Evolutionary conservation across 2,113 vertebrate genomes (phyloP).

Genomic region (Lota lota): DNA sequence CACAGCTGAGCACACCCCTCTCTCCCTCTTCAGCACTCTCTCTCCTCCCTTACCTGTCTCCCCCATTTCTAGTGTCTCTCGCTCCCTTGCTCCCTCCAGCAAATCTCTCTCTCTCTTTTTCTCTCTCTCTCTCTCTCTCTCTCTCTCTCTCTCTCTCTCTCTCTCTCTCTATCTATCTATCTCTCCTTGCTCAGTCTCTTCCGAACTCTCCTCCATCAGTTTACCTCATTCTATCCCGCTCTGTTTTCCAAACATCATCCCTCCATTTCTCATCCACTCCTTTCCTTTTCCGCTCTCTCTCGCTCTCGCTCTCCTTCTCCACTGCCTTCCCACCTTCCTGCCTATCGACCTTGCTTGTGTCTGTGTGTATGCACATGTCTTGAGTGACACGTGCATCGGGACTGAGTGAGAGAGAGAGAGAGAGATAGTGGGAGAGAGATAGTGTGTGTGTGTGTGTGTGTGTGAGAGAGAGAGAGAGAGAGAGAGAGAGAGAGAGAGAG

Average conservation of each 20-base stretch:
- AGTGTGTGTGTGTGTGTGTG: no score
- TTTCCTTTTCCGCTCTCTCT: background rate
- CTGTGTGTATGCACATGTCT: background rate
- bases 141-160: background rate
- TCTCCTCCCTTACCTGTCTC: background rate
- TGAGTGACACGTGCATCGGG: background rate
- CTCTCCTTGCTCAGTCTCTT: conserved; percentile 14
- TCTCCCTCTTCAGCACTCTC: background rate
- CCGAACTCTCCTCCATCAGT: background rate
- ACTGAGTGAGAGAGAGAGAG: background rate
- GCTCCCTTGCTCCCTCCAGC: background rate
- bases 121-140: conserved; percentile 4
- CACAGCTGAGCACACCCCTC: conserved; percentile 38
- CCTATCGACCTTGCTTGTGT: background rate
- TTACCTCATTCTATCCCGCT: background rate
- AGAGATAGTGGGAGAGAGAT: background rate
- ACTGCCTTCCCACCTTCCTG: conserved; percentile 1
- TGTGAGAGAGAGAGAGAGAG: no score
- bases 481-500: no score
- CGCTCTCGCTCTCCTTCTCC: background rate
- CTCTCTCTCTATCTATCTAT: background rate
- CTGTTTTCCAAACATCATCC: background rate
- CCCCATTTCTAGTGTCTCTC: conserved; percentile 2
- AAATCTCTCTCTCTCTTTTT: background rate
- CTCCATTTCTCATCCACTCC: conserved; percentile 7